phyloP scores from a whole-genome alignment of 1,140 invertebrate genomes.

The Drosophila mojavensis region DNA sequence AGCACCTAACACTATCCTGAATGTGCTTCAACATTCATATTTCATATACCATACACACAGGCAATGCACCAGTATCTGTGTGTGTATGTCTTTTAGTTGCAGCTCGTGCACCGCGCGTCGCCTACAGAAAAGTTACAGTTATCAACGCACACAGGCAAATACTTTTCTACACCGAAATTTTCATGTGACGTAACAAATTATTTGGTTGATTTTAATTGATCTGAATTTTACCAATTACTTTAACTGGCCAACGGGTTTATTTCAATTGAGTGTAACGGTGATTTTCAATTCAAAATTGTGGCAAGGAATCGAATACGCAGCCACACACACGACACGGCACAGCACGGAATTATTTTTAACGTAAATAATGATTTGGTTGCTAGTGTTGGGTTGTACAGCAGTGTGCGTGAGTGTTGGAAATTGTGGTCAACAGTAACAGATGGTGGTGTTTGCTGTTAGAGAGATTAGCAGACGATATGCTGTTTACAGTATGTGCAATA shows the following conservation, averaged over 20 bases:
- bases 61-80: not conserved
- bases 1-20: not conserved
- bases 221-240: conserved; percentile 2
- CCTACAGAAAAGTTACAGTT: conserved; percentile 32
- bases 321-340: conserved; percentile 21
- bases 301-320: conserved; percentile 17
- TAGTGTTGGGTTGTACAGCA: conserved; percentile 30
- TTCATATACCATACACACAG: not conserved
- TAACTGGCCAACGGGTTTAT: not conserved
- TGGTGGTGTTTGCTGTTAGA: conserved; percentile 10
- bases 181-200: conserved; percentile 50
- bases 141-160: conserved; percentile 14
- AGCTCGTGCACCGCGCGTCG: conserved; percentile 35
- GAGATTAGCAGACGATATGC: not conserved
- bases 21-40: not conserved
- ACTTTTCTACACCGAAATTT: conserved; percentile 47
- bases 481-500: not conserved
- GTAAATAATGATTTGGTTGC: conserved; percentile 45
- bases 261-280: conserved; percentile 23
- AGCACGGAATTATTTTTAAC: conserved; percentile 49
- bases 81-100: conserved; percentile 5
- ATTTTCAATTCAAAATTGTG: conserved; percentile 34
- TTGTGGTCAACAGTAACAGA: not conserved
- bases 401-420: conserved; percentile 24
- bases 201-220: conserved; percentile 9